Evolutionary conservation across 2,797 vertebrate species (phyloP), one percentile per base, ranked within the genome.

Genomic region (Cheirogaleus major): DNA sequence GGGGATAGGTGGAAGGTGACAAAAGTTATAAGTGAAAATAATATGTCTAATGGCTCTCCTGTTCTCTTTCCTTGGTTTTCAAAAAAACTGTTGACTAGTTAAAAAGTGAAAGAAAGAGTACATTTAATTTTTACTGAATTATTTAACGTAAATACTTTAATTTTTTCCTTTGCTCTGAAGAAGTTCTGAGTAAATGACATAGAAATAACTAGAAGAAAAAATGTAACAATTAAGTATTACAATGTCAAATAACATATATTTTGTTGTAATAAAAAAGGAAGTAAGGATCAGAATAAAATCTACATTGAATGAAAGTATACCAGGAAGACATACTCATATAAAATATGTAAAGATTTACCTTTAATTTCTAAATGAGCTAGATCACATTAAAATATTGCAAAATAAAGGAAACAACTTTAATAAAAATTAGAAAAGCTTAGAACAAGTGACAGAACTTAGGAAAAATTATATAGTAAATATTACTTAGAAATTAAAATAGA

Each of bases 401-500:
- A 86, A 84, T 63, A 85, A 69, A 79, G 72, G 55, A 23, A 94
- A 94, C 35, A 75, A n/a, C 35, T 86, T 70, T 65, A 70, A 48
- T 89, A 94, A 73, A 48, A 88, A 84, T 84, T 70, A 7, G 15
- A 57, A 88, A 93, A 72, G 1, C 25, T 81, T 81, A 59, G 41
- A 89, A 81, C 2, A 79, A 75, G 50, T 55, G 20, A 76, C 11
- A 93, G 80, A 45, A 63, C 2, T 32, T 72, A 89, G 4, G 25
- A 70, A 84, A 2, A 50, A 41, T n/a, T 27, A 70, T n/a, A 81
- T 32, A 52, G 23, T 67, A 94, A 78, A 52, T 48, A 59, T 48
- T 93, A 79, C 59, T 91, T 86, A 43, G n/a, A 79, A 65, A 65
- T 82, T 93, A 67, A 96, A 52, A 82, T 35, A 89, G 32, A 67